These are phyloP conservation scores for Poeciliopsis retropinna DNA, from an alignment of 2,113 vertebrate species.

Conservation along the genomic window DNA sequence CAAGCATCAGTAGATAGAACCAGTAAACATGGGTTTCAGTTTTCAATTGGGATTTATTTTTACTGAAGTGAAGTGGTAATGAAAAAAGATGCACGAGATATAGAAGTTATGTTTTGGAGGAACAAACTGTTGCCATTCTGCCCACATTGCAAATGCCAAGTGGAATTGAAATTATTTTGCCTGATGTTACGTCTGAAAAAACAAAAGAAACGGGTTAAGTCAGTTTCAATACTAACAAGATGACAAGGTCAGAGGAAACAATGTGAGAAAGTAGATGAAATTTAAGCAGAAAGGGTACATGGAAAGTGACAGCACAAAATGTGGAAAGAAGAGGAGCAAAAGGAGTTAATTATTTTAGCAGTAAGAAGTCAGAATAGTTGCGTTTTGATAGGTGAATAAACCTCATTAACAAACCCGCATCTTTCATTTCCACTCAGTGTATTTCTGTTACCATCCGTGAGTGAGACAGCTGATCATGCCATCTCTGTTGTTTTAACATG, in stretches of 20 bases:
- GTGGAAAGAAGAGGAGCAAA: background rate
- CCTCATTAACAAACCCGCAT: background rate
- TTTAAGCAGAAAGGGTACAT: background rate
- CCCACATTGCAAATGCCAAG: background rate
- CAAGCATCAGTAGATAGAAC: too few relatives aligned
- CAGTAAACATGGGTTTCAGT: too few relatives aligned
- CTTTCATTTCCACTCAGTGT: constrained; percentile 31
- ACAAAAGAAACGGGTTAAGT: background rate
- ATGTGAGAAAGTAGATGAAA: background rate
- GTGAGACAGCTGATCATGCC: constrained; percentile 1
- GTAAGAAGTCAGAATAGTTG: constrained; percentile 3
- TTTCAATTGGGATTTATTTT: too few relatives aligned
- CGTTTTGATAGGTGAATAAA: background rate
- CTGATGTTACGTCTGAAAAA: background rate
- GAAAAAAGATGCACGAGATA: background rate
- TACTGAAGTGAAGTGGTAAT: background rate
- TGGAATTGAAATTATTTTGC: background rate
- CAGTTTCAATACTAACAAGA: background rate
- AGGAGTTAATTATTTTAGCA: background rate
- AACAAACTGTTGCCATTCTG: background rate
- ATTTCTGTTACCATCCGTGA: background rate
- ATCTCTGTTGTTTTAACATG: background rate
- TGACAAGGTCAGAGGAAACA: background rate
- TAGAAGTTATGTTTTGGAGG: background rate
- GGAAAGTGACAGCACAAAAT: background rate